Percentiles rank a stretch among this genome's conserved stretches.
phyloP scores from a whole-genome alignment of 37 sponge, comb jelly and placozoan genomes.

The Beroe ovata region DNA sequence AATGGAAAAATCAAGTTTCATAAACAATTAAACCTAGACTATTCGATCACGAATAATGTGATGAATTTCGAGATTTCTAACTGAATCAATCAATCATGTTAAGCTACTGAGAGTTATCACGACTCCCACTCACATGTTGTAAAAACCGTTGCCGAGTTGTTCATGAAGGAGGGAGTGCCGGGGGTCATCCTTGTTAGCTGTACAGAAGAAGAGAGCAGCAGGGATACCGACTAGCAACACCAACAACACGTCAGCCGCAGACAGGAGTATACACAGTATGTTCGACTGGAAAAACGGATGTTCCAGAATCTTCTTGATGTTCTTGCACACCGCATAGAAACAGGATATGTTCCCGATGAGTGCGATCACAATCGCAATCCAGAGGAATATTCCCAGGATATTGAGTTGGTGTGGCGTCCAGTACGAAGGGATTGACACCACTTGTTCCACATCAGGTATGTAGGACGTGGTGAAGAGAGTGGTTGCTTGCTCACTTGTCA shows the following conservation, averaged over 20 bases:
- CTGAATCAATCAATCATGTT: no score
- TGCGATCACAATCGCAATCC: neutral
- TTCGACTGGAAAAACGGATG: constrained; percentile 61
- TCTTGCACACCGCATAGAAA: constrained; percentile 66
- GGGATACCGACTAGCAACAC: constrained; percentile 34
- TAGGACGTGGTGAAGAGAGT: no score
- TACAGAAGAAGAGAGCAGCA: constrained; percentile 20
- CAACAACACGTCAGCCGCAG: constrained; percentile 12
- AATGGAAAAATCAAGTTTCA: no score
- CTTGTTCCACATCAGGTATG: no score
- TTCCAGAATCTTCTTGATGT: constrained; percentile 55
- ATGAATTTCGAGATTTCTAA: no score
- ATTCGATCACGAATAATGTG: no score
- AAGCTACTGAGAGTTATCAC: no score
- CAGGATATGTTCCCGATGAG: constrained; percentile 51
- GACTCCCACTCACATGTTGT: constrained; percentile 17
- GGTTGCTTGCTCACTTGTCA: no score
- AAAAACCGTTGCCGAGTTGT: neutral
- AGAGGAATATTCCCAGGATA: no score
- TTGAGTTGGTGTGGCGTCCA: no score
- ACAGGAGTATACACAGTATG: neutral
- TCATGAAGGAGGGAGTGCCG: neutral
- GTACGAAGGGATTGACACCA: no score
- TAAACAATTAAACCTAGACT: no score
- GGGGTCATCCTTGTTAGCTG: neutral